Conservation (phyloP, 2,797 vertebrate species). For the Scomberomorus guttatus region DNA sequence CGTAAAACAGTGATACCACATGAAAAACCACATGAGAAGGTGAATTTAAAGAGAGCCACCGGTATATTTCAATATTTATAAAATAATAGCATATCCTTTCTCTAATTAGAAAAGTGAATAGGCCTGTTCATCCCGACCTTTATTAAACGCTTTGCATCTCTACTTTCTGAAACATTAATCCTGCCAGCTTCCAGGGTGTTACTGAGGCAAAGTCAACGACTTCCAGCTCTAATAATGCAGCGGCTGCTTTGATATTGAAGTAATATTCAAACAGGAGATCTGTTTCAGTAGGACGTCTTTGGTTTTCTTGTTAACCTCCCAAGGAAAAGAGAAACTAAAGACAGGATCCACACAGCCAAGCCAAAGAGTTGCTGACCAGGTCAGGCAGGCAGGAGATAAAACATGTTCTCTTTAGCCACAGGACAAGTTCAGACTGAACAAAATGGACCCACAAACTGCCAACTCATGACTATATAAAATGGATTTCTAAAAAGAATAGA, state of each 20-base stretch:
- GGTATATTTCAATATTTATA: slow-evolving; percentile 10
- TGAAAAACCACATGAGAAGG: not conserved
- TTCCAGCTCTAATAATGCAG: slow-evolving; percentile 40
- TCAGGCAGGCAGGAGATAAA: slow-evolving; percentile 45
- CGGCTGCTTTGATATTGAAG: slow-evolving; percentile 59
- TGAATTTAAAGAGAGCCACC: slow-evolving; percentile 14
- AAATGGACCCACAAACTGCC: slow-evolving; percentile 8
- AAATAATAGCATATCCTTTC: slow-evolving; percentile 5
- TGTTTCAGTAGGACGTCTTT: slow-evolving; percentile 42
- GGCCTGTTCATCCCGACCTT: slow-evolving; percentile 20
- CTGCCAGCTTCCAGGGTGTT: slow-evolving; percentile 43
- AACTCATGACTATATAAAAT: slow-evolving; percentile 10
- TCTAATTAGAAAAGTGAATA: slow-evolving; percentile 33
- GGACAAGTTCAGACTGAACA: slow-evolving; percentile 19
- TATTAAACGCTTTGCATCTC: slow-evolving; percentile 56
- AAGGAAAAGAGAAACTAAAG: slow-evolving; percentile 72
- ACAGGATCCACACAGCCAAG: slow-evolving; percentile 36
- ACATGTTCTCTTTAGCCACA: slow-evolving; percentile 26
- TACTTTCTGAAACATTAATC: slow-evolving; percentile 62
- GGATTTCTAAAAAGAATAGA: not conserved
- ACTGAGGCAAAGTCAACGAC: slow-evolving; percentile 63
- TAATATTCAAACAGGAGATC: slow-evolving; percentile 58
- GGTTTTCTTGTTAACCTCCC: slow-evolving; percentile 62
- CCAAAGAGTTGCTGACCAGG: slow-evolving; percentile 28
- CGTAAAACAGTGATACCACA: not conserved